Conservation (phyloP, 2,113 vertebrate genomes). For the Cyanoramphus novaezelandiae region DNA sequence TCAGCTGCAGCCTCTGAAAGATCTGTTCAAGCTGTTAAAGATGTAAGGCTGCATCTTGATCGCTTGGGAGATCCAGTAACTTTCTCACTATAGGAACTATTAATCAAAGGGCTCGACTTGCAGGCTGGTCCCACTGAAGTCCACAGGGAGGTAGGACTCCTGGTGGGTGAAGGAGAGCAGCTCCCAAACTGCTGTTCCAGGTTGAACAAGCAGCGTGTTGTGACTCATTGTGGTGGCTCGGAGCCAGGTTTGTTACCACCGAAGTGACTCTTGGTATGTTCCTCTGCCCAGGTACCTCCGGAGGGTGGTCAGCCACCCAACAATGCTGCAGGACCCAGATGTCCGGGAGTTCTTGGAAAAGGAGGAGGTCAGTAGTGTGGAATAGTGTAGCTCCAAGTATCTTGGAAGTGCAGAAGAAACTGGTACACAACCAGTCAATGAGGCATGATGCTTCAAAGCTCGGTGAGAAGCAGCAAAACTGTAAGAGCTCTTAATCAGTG, state of each 20-base stretch:
- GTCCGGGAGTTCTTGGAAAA: constrained; percentile 96
- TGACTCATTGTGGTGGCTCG: neutral
- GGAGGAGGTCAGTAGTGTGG: constrained; percentile 84
- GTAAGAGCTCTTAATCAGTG: neutral
- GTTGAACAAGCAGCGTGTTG: accelerated
- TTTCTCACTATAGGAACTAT: neutral
- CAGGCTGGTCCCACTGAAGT: neutral
- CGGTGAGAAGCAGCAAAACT: neutral
- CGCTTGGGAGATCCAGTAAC: neutral
- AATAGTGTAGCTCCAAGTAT: neutral
- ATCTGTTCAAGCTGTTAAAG: neutral
- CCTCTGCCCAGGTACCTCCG: constrained; percentile 85
- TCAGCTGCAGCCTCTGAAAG: neutral
- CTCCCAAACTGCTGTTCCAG: neutral
- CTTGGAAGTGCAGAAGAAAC: neutral
- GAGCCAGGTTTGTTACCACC: neutral
- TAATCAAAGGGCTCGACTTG: neutral
- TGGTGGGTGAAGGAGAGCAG: neutral
- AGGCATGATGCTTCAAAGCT: neutral
- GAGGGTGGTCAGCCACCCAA: constrained; percentile 90
- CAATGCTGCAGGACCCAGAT: constrained; percentile 93
- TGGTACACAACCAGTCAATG: neutral
- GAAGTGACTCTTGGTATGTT: neutral
- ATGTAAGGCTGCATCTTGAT: neutral
- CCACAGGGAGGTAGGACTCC: neutral